Base-by-base conservation (phyloP, 2,797 vertebrate genomes). In the Gastrophryne carolinensis region DNA sequence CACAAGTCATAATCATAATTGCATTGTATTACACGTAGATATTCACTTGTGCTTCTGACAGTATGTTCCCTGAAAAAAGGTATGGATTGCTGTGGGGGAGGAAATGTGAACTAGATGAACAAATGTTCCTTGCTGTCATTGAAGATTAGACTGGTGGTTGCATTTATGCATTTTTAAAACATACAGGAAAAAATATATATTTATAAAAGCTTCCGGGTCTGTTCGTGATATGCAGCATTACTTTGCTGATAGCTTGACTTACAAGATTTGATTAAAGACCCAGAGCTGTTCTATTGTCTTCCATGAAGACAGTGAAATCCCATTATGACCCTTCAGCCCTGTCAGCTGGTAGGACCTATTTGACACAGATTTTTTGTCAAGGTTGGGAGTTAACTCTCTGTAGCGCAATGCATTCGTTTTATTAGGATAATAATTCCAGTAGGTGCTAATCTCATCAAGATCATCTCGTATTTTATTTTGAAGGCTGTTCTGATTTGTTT, bases 401-500 rank as follows among this genome's bases (percentile, higher is more conserved):
- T 85, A 85, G 86, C 87, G 85, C 81, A 80, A 88, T 86, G 85
- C 86, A 90, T 84, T 85, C 87, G 87, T 91, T 90, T 93, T 92
- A 92, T 89, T 90, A 88, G 90, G 89, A 91, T 91, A 90, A 92
- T 88, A 90, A 89, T 89, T 90, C 86, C 88, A 84, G 80, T 85
- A 89, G 84, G 90, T 89, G 89, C 87, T 95, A 95, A 96, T 97
- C 95, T 95, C 92, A 92, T 93, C 91, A 89, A 92, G 93, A 93
- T 94, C 92, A 90, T 83, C 86, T 87, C 88, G 87, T 90, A 82
- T 90, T 91, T 89, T 88, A 87, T 89, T 89, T 90, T 82, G 86
- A 89, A 85, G 90, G 80, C 89, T 89, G 84, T 90, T 92, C 90
- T 93, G 92, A 94, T 94, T 95, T 91, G 66, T 69, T 87, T 91